Evolutionary conservation across 2,888 invertebrate species (phyloP).

Genomic region (Odontomyia ornata): DNA sequence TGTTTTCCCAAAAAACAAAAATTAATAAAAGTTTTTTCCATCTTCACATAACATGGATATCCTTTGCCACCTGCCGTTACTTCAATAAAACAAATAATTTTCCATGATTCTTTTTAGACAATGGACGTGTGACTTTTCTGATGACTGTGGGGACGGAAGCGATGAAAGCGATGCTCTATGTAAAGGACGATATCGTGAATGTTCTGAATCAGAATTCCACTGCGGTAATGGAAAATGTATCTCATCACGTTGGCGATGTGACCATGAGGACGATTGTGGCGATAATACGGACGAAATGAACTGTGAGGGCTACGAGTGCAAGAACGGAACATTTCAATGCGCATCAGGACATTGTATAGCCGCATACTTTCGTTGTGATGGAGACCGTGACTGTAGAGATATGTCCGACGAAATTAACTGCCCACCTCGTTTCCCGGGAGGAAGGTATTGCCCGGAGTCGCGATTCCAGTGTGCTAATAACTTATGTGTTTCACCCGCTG

Average conservation of each 20-base stretch:
- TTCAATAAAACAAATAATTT: no score
- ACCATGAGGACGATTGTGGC: conserved; percentile 96
- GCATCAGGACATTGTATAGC: conserved; percentile 93
- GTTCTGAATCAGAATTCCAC: conserved; percentile 92
- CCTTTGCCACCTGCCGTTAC: no score
- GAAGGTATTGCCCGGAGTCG: conserved; percentile 87
- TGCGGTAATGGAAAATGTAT: conserved; percentile 91
- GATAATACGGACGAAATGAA: conserved; percentile 91
- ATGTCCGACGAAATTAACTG: conserved; percentile 91
- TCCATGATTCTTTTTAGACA: conserved; percentile 65
- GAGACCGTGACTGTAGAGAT: conserved; percentile 88
- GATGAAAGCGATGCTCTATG: conserved; percentile 87
- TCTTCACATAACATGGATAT: no score
- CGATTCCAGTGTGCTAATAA: conserved; percentile 93
- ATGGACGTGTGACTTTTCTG: conserved; percentile 96
- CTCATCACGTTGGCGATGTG: conserved; percentile 92
- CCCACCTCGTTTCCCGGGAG: conserved; percentile 86
- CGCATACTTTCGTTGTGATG: conserved; percentile 87
- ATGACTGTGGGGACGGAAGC: conserved; percentile 94
- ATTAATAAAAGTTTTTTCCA: no score
- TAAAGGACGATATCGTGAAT: conserved; percentile 83
- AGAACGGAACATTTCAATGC: conserved; percentile 92
- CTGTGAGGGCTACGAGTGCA: conserved; percentile 85
- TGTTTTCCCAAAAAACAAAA: no score
- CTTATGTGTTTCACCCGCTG: conserved; percentile 87